These are phyloP conservation scores for Sycophila texana DNA, from an alignment of 2,888 invertebrate species.

Conservation along the genomic window DNA sequence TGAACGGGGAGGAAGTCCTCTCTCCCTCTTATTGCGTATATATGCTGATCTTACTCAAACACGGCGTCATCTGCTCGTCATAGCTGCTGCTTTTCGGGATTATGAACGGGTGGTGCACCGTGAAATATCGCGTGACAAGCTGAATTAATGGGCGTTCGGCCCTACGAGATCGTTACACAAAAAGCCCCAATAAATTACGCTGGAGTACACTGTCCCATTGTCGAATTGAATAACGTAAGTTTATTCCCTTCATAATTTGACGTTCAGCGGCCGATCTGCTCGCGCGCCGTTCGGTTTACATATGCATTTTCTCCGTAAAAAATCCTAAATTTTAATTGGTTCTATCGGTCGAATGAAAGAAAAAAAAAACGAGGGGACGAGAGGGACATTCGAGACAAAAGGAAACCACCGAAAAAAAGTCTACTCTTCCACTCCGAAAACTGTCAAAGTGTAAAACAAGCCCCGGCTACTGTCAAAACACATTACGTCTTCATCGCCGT, in stretches of 20 bases:
- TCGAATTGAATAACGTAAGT: no score
- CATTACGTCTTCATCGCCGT: conserved; percentile 46
- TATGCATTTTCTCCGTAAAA: no score
- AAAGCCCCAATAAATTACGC: no score
- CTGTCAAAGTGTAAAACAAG: conserved; percentile 46
- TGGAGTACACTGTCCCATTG: no score
- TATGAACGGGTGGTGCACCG: background rate
- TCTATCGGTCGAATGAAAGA: no score
- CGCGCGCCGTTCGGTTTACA: no score
- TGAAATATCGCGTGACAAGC: background rate
- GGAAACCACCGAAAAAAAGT: background rate
- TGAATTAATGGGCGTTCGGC: background rate
- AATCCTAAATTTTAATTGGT: no score
- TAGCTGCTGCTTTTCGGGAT: background rate
- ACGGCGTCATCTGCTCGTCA: conserved; percentile 40
- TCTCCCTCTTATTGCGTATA: background rate
- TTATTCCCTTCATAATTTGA: no score
- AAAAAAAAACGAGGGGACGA: no score
- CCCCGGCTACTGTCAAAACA: conserved; percentile 50
- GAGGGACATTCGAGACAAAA: background rate
- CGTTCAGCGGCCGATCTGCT: no score
- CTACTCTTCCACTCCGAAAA: background rate
- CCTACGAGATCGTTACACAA: no score
- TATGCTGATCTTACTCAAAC: conserved; percentile 30
- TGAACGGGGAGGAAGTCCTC: background rate